A percentile compares a stretch with the other conserved stretches of the same genome.
These are phyloP conservation scores for Acronicta psi DNA, from an alignment of 2,888 invertebrate species.

Conservation along the genomic window DNA sequence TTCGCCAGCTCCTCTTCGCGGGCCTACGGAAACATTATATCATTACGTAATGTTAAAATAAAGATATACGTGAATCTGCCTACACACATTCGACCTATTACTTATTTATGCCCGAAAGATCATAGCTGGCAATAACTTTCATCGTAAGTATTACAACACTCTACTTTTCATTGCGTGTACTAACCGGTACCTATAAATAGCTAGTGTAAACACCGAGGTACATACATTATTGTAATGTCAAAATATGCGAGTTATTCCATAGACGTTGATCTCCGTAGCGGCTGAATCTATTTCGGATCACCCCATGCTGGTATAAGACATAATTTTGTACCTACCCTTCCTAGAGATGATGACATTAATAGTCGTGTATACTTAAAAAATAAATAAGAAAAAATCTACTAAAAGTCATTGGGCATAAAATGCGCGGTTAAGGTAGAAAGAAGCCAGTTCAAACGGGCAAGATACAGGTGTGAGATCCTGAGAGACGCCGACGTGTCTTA, in stretches of 20 bases:
- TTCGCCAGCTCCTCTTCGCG: constrained; percentile 88
- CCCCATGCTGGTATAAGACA: background rate
- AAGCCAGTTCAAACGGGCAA: too few species aligned
- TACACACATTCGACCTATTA: too few species aligned
- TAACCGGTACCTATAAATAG: background rate
- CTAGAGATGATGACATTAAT: background rate
- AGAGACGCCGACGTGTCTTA: too few species aligned
- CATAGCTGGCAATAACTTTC: background rate
- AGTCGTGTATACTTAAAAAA: too few species aligned
- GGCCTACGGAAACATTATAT: constrained; percentile 76
- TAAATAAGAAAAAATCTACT: too few species aligned
- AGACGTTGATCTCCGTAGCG: background rate
- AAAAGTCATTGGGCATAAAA: too few species aligned
- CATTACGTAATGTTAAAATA: too few species aligned
- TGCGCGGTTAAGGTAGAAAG: too few species aligned
- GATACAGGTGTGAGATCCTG: too few species aligned
- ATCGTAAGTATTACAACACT: background rate
- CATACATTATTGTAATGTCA: background rate
- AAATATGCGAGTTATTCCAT: background rate
- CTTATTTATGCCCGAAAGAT: too few species aligned
- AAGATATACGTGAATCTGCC: too few species aligned
- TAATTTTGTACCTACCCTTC: background rate
- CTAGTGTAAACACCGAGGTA: background rate
- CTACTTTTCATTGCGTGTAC: background rate
- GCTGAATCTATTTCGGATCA: background rate